These are phyloP conservation scores for Lytechinus variegatus DNA, from an alignment of 35 echinoderm and acorn worm species.

Conservation along the genomic window DNA sequence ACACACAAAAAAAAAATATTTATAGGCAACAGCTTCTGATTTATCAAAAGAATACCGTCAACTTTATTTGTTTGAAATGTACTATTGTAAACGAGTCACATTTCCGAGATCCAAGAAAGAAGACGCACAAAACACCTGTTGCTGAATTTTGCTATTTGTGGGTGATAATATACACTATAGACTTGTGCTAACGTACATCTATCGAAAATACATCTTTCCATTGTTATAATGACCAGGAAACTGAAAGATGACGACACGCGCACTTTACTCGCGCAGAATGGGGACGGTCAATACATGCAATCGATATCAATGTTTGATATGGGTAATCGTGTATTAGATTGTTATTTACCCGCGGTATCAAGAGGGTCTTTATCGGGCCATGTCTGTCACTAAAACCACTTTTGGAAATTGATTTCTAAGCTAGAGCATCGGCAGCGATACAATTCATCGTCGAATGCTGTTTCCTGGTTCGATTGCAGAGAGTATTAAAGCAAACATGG, in stretches of 20 bases:
- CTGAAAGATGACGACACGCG: neutral
- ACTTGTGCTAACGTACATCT: neutral
- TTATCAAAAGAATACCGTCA: too few species aligned
- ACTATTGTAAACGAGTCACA: too few species aligned
- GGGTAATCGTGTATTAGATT: slow-evolving; percentile 18
- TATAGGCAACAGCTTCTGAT: too few species aligned
- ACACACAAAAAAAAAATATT: too few species aligned
- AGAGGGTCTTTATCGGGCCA: neutral
- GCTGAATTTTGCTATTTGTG: too few species aligned
- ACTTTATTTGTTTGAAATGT: too few species aligned
- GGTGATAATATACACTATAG: too few species aligned
- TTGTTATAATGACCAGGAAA: neutral
- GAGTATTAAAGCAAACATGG: neutral
- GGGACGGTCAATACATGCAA: neutral
- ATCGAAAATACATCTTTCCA: neutral
- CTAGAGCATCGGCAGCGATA: neutral
- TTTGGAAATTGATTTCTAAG: slow-evolving; percentile 20
- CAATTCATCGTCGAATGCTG: neutral
- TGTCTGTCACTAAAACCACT: slow-evolving; percentile 18
- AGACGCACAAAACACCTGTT: too few species aligned
- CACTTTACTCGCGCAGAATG: neutral
- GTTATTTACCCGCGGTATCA: slow-evolving; percentile 3
- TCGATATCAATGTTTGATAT: slow-evolving; percentile 5
- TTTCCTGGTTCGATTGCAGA: neutral
- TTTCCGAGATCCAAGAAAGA: too few species aligned